A percentile compares a stretch with the other conserved stretches of the same genome.
phyloP scores from a whole-genome alignment of 2,797 vertebrate genomes.

The Sebastes minor region DNA sequence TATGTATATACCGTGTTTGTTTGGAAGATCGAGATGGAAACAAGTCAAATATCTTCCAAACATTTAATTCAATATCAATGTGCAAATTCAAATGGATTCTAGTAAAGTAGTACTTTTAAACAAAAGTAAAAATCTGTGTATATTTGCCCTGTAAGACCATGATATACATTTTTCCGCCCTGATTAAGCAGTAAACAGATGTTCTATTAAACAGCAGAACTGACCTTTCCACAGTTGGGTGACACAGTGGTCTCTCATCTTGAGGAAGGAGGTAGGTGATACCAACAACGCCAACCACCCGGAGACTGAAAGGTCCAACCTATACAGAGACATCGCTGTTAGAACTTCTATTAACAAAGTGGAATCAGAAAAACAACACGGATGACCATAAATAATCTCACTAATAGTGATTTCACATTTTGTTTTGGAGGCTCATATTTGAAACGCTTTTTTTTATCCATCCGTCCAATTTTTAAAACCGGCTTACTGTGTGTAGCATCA shows the following conservation, averaged over 20 bases:
- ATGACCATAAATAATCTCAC: background rate
- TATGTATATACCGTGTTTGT: background rate
- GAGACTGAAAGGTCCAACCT: conserved; percentile 97
- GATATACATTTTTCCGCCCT: background rate
- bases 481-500: background rate
- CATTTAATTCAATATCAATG: background rate
- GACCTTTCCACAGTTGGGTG: conserved; percentile 97
- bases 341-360: background rate
- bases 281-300: conserved; percentile 97
- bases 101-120: background rate
- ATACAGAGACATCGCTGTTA: background rate
- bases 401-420: too few relatives aligned
- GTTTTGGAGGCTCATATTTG: background rate
- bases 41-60: background rate
- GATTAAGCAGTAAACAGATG: background rate
- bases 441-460: background rate
- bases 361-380: background rate
- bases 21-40: background rate
- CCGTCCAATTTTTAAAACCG: fast-evolving
- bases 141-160: background rate
- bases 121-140: background rate
- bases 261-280: conserved; percentile 96
- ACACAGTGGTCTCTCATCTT: conserved; percentile 95
- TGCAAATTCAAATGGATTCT: background rate
- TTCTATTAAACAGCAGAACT: conserved; percentile 19